Percentiles rank a stretch among this genome's conserved stretches.
phyloP scores from a whole-genome alignment of 2,797 vertebrate species.

The Gadopsis marmoratus region DNA sequence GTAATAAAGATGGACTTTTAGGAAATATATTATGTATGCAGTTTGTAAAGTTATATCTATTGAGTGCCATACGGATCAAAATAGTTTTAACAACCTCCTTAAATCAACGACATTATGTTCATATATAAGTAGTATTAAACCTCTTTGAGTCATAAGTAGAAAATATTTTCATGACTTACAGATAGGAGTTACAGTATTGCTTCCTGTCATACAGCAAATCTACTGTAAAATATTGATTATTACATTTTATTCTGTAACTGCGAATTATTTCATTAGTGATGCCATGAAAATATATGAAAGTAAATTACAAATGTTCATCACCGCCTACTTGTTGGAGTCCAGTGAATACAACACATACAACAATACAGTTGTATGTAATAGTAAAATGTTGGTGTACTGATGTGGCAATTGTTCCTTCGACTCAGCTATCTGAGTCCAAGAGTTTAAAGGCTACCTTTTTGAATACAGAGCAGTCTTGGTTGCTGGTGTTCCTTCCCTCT shows the following conservation, averaged over 20 bases:
- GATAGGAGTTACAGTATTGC: no score
- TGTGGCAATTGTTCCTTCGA: conserved; percentile 8
- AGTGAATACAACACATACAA: background rate
- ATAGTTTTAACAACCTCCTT: no score
- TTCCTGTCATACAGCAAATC: conserved; percentile 18
- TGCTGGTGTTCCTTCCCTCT: conserved; percentile 23
- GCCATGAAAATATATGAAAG: background rate
- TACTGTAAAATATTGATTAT: conserved; percentile 56
- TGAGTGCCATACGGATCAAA: no score
- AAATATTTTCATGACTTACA: no score
- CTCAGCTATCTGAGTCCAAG: conserved; percentile 10
- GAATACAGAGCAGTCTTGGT: conserved; percentile 39
- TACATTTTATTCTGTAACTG: conserved; percentile 52
- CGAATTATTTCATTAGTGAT: no score
- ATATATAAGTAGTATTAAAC: no score
- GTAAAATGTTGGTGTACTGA: conserved; percentile 2
- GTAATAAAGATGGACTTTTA: no score
- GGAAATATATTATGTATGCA: no score
- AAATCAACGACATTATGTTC: no score
- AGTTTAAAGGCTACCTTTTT: background rate
- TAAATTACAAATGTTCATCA: background rate
- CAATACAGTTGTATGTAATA: no score
- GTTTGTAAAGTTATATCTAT: no score
- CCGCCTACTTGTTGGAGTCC: background rate
- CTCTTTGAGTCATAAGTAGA: no score